phyloP scores from a whole-genome alignment of 1,140 invertebrate species.

The Drosophila melanica region DNA sequence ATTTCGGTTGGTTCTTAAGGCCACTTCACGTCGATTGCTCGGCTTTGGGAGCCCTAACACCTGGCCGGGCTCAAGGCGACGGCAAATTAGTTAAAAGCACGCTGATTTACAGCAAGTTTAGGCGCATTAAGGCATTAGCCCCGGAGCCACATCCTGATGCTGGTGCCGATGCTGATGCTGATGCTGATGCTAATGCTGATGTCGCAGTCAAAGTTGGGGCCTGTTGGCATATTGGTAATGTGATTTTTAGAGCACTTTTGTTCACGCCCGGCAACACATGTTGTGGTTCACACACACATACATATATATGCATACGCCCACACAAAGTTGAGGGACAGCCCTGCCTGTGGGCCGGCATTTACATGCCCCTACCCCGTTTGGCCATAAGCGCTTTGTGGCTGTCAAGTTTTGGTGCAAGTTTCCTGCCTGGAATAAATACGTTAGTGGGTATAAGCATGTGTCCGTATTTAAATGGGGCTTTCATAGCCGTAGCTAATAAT shows the following conservation, averaged over 20 bases:
- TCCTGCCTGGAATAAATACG: slow-evolving; percentile 28
- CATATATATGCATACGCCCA: background rate
- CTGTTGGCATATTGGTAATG: slow-evolving; percentile 60
- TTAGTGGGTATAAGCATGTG: background rate
- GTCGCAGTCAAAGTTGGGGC: slow-evolving; percentile 34
- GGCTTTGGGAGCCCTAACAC: slow-evolving; percentile 32
- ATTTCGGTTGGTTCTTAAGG: slow-evolving; percentile 15
- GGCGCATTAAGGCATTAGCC: slow-evolving; percentile 77
- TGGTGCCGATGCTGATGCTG: slow-evolving; percentile 12
- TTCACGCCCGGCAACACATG: slow-evolving; percentile 80
- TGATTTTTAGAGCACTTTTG: slow-evolving; percentile 80
- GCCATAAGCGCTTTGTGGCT: slow-evolving; percentile 59
- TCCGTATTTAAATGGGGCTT: slow-evolving; percentile 60
- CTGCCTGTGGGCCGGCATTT: slow-evolving; percentile 53
- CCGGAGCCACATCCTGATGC: slow-evolving; percentile 17
- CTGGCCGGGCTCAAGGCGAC: slow-evolving; percentile 31
- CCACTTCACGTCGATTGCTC: slow-evolving; percentile 44
- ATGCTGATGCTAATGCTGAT: slow-evolving; percentile 25
- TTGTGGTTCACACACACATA: slow-evolving; percentile 66
- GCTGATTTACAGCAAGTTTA: slow-evolving; percentile 75
- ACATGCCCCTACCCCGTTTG: slow-evolving; percentile 50
- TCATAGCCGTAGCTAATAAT: slow-evolving; percentile 58
- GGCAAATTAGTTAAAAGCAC: slow-evolving; percentile 74
- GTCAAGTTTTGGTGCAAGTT: slow-evolving; percentile 59
- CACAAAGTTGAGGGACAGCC: slow-evolving; percentile 27